Evolutionary conservation across 2,888 invertebrate genomes (phyloP).

Genomic region (Andrena fulva): DNA sequence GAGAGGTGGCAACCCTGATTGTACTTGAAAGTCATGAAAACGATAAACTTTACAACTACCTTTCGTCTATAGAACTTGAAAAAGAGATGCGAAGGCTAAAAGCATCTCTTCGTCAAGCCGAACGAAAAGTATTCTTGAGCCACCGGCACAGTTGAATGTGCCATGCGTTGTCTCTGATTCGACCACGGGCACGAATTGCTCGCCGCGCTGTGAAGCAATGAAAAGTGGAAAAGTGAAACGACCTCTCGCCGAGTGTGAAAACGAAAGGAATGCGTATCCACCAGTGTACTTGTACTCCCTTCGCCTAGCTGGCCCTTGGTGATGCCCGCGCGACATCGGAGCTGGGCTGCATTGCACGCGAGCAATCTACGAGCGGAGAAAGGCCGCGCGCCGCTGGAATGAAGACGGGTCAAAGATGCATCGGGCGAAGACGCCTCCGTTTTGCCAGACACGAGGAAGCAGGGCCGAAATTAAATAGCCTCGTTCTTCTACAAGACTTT

Average conservation of each 20-base stretch:
- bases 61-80: too few species aligned
- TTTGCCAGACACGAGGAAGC: not conserved
- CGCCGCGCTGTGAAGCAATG: not conserved
- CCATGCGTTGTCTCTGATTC: not conserved
- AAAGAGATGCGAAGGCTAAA: too few species aligned
- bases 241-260: constrained; percentile 18
- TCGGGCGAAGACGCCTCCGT: not conserved
- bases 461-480: not conserved
- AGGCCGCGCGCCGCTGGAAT: constrained; percentile 35
- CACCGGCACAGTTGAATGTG: not conserved
- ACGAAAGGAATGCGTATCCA: constrained; percentile 30
- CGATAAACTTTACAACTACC: too few species aligned
- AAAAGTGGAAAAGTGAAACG: constrained; percentile 19
- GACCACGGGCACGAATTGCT: not conserved
- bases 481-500: too few species aligned
- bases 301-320: not conserved
- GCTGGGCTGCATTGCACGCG: constrained; percentile 7
- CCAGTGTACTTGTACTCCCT: constrained; percentile 8
- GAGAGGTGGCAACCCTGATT: too few species aligned
- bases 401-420: constrained; percentile 72
- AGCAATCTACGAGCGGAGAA: constrained; percentile 7
- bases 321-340: constrained; percentile 19
- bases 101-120: not conserved
- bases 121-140: not conserved
- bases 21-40: too few species aligned